phyloP scores from a whole-genome alignment of 2,888 invertebrate genomes.

The Caenorhabditis uteleia region DNA sequence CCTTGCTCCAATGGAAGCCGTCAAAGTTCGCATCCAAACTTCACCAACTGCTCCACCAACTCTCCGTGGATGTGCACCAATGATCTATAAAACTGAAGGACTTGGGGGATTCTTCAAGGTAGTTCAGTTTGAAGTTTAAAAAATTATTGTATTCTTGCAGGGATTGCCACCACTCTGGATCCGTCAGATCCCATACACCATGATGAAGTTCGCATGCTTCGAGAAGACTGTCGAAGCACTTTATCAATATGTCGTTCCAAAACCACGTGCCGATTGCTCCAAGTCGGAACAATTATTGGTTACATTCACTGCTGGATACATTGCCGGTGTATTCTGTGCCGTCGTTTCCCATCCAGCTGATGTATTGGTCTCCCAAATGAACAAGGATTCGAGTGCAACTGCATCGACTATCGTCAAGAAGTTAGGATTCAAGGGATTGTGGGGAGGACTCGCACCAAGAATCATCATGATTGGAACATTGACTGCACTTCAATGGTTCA shows the following conservation, averaged over 20 bases:
- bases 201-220: slow-evolving; percentile 99
- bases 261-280: slow-evolving; percentile 77
- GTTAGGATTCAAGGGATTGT: slow-evolving; percentile 75
- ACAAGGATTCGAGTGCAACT: slow-evolving; percentile 84
- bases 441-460: slow-evolving; percentile 80
- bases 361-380: slow-evolving; percentile 92
- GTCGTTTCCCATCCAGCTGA: slow-evolving; percentile 97
- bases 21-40: slow-evolving; percentile 75
- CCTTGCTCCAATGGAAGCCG: slow-evolving; percentile 90
- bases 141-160: slow-evolving; percentile 79
- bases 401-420: slow-evolving; percentile 79
- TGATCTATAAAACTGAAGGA: slow-evolving; percentile 48
- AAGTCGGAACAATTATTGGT: slow-evolving; percentile 91
- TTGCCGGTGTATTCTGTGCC: slow-evolving; percentile 90
- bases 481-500: slow-evolving; percentile 89
- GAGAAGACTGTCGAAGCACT: slow-evolving; percentile 90
- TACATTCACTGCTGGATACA: slow-evolving; percentile 93
- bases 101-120: slow-evolving; percentile 72
- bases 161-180: slow-evolving; percentile 91
- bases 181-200: slow-evolving; percentile 96
- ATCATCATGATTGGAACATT: slow-evolving; percentile 91
- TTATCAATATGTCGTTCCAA: slow-evolving; percentile 83
- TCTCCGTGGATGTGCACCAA: slow-evolving; percentile 41
- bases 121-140: slow-evolving; percentile 96
- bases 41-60: slow-evolving; percentile 43